Evolutionary conservation across 2,113 vertebrate species (phyloP), one percentile per base, ranked within the genome.

Genomic region (Syngnathus scovelli): DNA sequence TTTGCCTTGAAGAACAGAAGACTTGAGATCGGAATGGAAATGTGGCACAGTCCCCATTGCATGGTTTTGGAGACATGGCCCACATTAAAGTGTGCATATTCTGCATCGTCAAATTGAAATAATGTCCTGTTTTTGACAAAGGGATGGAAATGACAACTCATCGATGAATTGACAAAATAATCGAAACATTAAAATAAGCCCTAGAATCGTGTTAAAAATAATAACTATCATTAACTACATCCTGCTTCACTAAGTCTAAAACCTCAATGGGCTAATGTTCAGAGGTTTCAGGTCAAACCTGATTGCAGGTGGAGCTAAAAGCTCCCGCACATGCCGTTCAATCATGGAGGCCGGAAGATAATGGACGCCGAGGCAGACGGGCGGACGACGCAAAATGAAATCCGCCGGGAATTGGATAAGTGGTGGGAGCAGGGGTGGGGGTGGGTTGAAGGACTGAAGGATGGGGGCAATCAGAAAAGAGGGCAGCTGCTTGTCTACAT

Each of bases 291-390:
- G 1, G 52, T 10, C 52, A 12, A 56, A 15, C 8, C 11, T 16
- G 12, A 58, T 5, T 36, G 27, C 13, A 58, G 52, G 52, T 23
- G 21, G 52, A 27, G 21, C 52, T 4, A 27, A 55, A 55, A 27
- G 27, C 23, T 56, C 13, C 55, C 37, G 27, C 27, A 16, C 27
- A 58, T 36, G 27, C 60, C 54, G 18, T 68, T 88, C 84, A 84
- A 86, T 86, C 84, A 83, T 7, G 66, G 66, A 70, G 66, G 66
- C 66, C 44, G 64, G 75, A 18, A 52, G 80, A 44, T 85, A 87
- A 90, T 89, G 85, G 81, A 82, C 62, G 77, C 69, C 49, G 41
- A 49, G 71, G 78, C 77, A 85, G 85, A 85, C 68, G n/a, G 39
- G 59, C 72, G 60, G 68, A 39, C 39, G 71, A 80, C 78, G 61